Conservation (phyloP, 2,113 vertebrate genomes). For the Oreochromis aureus region DNA sequence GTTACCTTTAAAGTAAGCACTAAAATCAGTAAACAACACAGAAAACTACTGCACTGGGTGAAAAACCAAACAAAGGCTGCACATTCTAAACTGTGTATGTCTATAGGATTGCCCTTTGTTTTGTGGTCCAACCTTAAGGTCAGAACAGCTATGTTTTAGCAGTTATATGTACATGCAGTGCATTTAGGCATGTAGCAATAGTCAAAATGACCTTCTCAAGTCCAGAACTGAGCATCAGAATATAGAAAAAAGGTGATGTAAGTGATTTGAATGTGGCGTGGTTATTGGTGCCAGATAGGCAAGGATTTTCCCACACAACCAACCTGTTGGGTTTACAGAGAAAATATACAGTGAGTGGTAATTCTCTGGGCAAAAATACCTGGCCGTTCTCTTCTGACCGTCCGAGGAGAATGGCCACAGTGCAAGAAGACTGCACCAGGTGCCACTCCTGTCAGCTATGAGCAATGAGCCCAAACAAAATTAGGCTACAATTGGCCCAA, state of each 20-base stretch:
- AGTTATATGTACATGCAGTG: too few species aligned
- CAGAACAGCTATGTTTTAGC: neutral
- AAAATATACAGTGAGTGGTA: neutral
- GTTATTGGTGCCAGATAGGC: neutral
- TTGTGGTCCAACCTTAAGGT: neutral
- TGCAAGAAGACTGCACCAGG: neutral
- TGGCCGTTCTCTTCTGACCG: accelerated
- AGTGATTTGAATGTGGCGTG: neutral
- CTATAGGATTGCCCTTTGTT: neutral
- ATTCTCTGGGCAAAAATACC: neutral
- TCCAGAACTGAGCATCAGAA: neutral
- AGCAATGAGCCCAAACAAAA: neutral
- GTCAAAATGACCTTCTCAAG: neutral
- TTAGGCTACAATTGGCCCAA: neutral
- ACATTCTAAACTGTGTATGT: neutral
- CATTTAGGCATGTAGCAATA: neutral
- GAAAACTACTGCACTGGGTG: neutral
- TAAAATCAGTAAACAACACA: neutral
- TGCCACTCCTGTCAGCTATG: neutral
- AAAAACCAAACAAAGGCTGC: neutral
- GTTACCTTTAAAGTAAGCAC: neutral
- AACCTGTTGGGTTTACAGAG: neutral
- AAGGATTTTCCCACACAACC: neutral
- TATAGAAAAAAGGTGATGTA: neutral
- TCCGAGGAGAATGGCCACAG: neutral